phyloP scores from a whole-genome alignment of 2,113 vertebrate species.

The Mastomys natalensis region DNA sequence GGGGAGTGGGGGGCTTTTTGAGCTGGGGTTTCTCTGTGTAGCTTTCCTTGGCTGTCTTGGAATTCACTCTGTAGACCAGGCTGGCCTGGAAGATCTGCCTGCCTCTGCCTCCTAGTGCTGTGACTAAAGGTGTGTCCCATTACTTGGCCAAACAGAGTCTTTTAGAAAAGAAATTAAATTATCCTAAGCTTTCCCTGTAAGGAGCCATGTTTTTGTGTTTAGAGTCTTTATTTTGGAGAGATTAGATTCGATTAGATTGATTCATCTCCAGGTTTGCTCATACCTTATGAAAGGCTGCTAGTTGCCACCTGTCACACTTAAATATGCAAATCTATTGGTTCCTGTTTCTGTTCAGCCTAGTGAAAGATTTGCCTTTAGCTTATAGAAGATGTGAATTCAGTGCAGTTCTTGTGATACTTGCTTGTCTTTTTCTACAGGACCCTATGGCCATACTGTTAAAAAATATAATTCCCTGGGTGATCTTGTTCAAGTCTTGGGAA shows the following conservation, averaged over 20 bases:
- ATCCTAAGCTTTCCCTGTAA: neutral
- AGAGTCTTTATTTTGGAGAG: constrained; percentile 22
- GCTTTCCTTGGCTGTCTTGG: too few relatives aligned
- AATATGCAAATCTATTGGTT: neutral
- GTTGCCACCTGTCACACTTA: neutral
- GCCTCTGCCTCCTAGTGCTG: too few relatives aligned
- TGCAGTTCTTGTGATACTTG: neutral
- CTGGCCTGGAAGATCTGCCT: too few relatives aligned
- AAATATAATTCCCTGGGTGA: constrained; percentile 93
- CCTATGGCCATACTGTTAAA: constrained; percentile 95
- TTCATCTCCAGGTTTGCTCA: neutral
- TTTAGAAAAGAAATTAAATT: neutral
- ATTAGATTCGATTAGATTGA: neutral
- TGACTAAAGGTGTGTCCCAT: too few relatives aligned
- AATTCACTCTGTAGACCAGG: too few relatives aligned
- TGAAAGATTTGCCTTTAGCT: neutral
- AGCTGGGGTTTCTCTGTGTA: too few relatives aligned
- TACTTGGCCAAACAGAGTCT: too few relatives aligned
- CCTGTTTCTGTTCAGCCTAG: neutral
- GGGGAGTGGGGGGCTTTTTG: too few relatives aligned
- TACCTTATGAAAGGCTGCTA: neutral
- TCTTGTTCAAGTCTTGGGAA: constrained; percentile 93
- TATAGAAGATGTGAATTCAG: neutral
- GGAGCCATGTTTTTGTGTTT: neutral
- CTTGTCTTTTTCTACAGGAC: constrained; percentile 83